These are phyloP conservation scores for Megalops atlanticus DNA, from an alignment of 2,113 vertebrate genomes.

Conservation along the genomic window DNA sequence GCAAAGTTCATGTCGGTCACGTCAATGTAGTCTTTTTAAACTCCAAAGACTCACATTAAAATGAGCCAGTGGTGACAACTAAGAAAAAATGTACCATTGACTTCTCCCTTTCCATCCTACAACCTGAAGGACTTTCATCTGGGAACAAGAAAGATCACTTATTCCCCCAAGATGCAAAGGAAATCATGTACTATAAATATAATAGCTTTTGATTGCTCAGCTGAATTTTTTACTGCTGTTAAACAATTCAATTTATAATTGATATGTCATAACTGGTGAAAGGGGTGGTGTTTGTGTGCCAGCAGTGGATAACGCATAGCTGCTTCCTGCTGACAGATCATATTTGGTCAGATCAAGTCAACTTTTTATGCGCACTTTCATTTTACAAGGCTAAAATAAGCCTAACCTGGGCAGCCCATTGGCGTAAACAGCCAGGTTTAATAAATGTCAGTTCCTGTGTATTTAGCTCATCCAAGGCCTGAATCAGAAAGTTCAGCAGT, in stretches of 20 bases:
- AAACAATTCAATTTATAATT: conserved; percentile 14
- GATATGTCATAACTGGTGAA: neutral
- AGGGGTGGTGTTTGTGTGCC: neutral
- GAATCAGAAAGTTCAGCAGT: too few species aligned
- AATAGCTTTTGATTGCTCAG: neutral
- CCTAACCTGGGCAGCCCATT: neutral
- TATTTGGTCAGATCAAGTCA: conserved; percentile 9
- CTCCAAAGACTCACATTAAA: neutral
- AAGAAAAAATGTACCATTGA: neutral
- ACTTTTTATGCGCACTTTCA: conserved; percentile 22
- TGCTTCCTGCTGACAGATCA: neutral
- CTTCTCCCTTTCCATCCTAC: neutral
- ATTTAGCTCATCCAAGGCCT: too few species aligned
- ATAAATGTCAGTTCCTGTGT: neutral
- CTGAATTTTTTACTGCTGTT: conserved; percentile 1
- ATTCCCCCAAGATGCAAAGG: neutral
- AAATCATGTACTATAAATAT: conserved; percentile 10
- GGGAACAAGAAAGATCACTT: neutral
- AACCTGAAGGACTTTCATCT: neutral
- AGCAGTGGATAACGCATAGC: neutral
- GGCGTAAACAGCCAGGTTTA: conserved; percentile 15
- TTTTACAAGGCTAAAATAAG: conserved; percentile 23
- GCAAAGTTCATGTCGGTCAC: neutral
- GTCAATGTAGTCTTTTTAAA: conserved; percentile 18
- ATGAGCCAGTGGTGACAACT: neutral